phyloP scores from a whole-genome alignment of 2,888 invertebrate genomes.

The Prosapia bicincta region DNA sequence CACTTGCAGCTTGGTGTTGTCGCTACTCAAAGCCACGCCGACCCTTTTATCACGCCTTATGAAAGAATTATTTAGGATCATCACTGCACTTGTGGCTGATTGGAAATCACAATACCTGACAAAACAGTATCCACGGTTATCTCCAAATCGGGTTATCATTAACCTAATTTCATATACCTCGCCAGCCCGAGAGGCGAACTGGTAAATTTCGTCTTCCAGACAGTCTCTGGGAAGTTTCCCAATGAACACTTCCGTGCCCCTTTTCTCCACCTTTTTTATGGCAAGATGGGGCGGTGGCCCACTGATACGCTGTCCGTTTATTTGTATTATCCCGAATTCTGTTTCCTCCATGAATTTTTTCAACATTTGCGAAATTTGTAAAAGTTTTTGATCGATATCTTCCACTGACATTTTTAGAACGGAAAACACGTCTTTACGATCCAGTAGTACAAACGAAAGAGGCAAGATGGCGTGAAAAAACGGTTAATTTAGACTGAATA shows the following conservation, averaged over 20 bases:
- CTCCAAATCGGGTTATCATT: conserved; percentile 80
- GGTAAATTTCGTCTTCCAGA: conserved; percentile 75
- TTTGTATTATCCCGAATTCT: not conserved
- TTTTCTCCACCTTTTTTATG: not conserved
- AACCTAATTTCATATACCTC: conserved; percentile 70
- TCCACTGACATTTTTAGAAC: no score
- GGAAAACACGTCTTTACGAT: no score
- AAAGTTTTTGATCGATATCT: no score
- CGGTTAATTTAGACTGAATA: no score
- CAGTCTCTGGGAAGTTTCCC: conserved; percentile 74
- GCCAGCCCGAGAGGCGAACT: conserved; percentile 63
- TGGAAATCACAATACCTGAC: conserved; percentile 52
- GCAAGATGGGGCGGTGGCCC: not conserved
- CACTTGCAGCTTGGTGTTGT: conserved; percentile 1
- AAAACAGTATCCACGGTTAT: conserved; percentile 78
- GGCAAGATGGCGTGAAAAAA: no score
- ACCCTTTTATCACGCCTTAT: not conserved
- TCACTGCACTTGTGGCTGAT: conserved; percentile 25
- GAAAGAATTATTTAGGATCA: not conserved
- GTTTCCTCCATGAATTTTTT: not conserved
- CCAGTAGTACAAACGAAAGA: no score
- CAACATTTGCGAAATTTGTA: no score
- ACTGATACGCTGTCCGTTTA: not conserved
- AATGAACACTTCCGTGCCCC: conserved; percentile 75
- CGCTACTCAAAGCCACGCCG: not conserved